phyloP scores from a whole-genome alignment of 2,888 invertebrate genomes.

The Anoplius nigerrimus region DNA sequence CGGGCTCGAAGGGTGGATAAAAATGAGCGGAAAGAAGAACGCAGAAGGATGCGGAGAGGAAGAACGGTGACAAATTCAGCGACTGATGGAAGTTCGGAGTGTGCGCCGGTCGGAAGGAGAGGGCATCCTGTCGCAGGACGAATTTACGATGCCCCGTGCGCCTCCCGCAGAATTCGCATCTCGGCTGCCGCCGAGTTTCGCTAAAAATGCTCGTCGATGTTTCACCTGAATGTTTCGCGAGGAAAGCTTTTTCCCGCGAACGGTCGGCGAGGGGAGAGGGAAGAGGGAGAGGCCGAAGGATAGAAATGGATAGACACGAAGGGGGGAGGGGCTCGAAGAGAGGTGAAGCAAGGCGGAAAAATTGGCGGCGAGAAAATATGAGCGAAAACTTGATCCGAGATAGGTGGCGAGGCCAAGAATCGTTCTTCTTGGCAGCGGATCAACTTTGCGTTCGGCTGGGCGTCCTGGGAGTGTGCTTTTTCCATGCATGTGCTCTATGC shows the following conservation, averaged over 20 bases:
- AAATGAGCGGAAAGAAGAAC: too few relatives aligned
- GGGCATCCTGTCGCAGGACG: constrained; percentile 18
- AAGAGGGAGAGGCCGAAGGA: too few relatives aligned
- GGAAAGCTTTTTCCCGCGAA: constrained; percentile 9
- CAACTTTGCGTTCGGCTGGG: constrained; percentile 40
- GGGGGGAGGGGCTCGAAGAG: constrained; percentile 10
- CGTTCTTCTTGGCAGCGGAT: constrained; percentile 58
- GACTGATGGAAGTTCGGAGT: constrained; percentile 31
- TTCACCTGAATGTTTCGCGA: neutral
- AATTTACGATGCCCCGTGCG: constrained; percentile 36
- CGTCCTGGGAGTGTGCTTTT: constrained; percentile 11
- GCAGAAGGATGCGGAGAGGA: neutral
- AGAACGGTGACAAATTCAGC: constrained; percentile 7
- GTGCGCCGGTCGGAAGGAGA: constrained; percentile 2
- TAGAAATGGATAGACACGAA: too few relatives aligned
- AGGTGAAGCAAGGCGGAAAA: constrained; percentile 57
- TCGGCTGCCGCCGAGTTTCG: constrained; percentile 22
- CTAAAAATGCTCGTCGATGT: constrained; percentile 8
- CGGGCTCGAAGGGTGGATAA: too few relatives aligned
- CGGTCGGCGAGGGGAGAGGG: neutral
- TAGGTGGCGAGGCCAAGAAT: constrained; percentile 23
- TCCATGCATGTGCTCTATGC: constrained; percentile 13
- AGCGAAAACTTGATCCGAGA: constrained; percentile 52
- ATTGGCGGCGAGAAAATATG: constrained; percentile 57
- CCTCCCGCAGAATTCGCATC: constrained; percentile 19